Percentiles rank a stretch among this genome's conserved stretches.
These are phyloP conservation scores for Sparidentex hasta DNA, from an alignment of 2,797 vertebrate species.

Conservation along the genomic window DNA sequence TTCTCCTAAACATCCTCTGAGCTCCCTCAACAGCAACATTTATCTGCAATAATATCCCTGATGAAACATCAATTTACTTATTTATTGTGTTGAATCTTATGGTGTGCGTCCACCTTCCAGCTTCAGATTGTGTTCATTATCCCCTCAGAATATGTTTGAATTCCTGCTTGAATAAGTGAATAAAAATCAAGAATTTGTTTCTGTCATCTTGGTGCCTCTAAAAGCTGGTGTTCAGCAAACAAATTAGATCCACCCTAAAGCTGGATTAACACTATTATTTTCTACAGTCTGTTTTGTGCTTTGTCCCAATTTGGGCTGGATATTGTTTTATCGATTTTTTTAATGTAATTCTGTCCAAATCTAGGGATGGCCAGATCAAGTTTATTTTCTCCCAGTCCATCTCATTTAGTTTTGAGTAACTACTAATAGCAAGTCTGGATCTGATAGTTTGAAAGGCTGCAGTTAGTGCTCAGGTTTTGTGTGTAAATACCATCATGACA, in stretches of 20 bases:
- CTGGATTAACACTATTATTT: conserved; percentile 39
- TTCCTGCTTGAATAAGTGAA: conserved; percentile 59
- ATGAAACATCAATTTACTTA: conserved; percentile 56
- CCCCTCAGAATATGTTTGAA: conserved; percentile 54
- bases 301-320: neutral
- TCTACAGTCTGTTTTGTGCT: conserved; percentile 24
- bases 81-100: conserved; percentile 46
- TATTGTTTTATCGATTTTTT: conserved; percentile 17
- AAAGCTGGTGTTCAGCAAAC: conserved; percentile 51
- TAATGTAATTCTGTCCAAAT: conserved; percentile 9
- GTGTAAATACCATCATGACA: neutral
- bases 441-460: neutral
- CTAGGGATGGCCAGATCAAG: neutral
- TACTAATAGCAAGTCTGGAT: neutral
- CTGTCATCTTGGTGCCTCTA: conserved; percentile 37
- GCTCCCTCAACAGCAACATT: conserved; percentile 47
- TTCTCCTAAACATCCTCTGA: conserved; percentile 34
- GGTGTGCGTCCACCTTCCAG: conserved; percentile 39
- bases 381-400: neutral
- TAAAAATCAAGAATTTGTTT: conserved; percentile 50
- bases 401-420: neutral
- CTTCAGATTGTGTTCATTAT: conserved; percentile 66
- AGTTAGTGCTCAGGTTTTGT: neutral
- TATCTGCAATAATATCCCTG: conserved; percentile 45
- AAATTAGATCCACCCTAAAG: conserved; percentile 48